Conservation (phyloP, 92 coral and sea anemone genomes). For the Metridium senile region DNA sequence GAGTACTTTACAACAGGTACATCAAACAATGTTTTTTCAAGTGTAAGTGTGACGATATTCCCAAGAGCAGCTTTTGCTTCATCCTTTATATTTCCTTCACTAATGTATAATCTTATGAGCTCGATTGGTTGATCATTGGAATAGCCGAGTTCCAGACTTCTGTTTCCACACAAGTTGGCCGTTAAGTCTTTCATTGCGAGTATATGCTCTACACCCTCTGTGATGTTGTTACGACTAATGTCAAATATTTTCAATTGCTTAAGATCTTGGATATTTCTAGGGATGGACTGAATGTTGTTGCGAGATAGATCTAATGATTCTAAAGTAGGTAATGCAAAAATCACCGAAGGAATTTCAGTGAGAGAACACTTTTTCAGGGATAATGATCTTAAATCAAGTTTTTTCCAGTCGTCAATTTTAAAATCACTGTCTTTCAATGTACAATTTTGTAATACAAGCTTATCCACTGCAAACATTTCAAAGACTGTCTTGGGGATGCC, state of each 20-base stretch:
- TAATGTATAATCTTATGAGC: conserved; percentile 20
- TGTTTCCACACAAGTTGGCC: conserved; percentile 14
- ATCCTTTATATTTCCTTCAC: conserved; percentile 9
- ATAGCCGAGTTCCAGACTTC: not conserved
- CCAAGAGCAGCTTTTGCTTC: conserved; percentile 4
- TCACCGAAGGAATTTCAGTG: conserved; percentile 34
- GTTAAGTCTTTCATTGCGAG: not conserved
- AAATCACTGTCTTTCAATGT: conserved; percentile 31
- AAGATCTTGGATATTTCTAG: conserved; percentile 11
- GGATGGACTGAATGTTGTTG: conserved; percentile 38
- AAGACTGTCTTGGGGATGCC: conserved; percentile 65
- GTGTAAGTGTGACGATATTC: conserved; percentile 25
- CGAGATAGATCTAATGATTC: conserved; percentile 40
- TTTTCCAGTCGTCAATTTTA: conserved; percentile 24
- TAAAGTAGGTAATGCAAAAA: conserved; percentile 31
- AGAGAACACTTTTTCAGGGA: conserved; percentile 37
- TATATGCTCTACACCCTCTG: conserved; percentile 32
- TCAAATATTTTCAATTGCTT: conserved; percentile 23
- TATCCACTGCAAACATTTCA: conserved; percentile 26
- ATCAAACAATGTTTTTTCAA: not conserved
- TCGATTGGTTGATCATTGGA: not conserved
- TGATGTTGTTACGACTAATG: conserved; percentile 36
- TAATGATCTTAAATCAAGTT: conserved; percentile 36
- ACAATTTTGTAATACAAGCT: conserved; percentile 28
- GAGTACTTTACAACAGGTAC: conserved; percentile 40